phyloP scores from a whole-genome alignment of 2,888 invertebrate species.

The Miltochrista miniata region DNA sequence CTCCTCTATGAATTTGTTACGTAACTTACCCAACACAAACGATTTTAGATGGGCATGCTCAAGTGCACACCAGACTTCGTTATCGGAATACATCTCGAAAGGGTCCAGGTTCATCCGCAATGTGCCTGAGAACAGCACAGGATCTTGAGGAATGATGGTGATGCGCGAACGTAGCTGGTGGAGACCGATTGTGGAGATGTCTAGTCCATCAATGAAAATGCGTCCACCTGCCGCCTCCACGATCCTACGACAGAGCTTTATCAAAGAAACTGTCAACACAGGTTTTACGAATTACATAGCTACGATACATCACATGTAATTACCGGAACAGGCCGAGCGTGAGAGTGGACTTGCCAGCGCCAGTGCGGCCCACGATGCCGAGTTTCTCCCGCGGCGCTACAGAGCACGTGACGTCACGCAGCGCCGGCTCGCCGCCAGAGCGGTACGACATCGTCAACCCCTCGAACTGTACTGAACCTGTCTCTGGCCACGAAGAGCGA shows the following conservation, averaged over 20 bases:
- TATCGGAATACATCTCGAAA: slow-evolving; percentile 90
- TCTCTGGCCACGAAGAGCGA: slow-evolving; percentile 90
- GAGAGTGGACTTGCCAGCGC: slow-evolving; percentile 96
- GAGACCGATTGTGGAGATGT: slow-evolving; percentile 91
- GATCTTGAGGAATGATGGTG: slow-evolving; percentile 96
- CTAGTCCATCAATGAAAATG: slow-evolving; percentile 92
- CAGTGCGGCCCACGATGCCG: slow-evolving; percentile 95
- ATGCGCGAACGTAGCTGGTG: slow-evolving; percentile 92
- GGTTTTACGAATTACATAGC: no score
- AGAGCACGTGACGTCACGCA: slow-evolving; percentile 90
- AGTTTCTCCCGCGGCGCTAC: slow-evolving; percentile 94
- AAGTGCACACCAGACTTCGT: slow-evolving; percentile 93
- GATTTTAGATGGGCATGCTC: slow-evolving; percentile 95
- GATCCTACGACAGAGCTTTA: slow-evolving; percentile 11
- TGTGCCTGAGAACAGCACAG: slow-evolving; percentile 96
- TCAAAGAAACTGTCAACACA: no score
- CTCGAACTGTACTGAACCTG: slow-evolving; percentile 91
- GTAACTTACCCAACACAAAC: slow-evolving; percentile 87
- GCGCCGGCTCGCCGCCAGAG: slow-evolving; percentile 93
- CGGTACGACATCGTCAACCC: slow-evolving; percentile 94
- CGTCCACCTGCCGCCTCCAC: slow-evolving; percentile 92
- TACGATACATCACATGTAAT: no score
- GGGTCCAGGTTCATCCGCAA: slow-evolving; percentile 97
- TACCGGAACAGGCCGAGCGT: slow-evolving; percentile 90
- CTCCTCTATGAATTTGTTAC: neutral